Evolutionary conservation across 2,888 invertebrate genomes (phyloP).

Genomic region (Pimpla rufipes): DNA sequence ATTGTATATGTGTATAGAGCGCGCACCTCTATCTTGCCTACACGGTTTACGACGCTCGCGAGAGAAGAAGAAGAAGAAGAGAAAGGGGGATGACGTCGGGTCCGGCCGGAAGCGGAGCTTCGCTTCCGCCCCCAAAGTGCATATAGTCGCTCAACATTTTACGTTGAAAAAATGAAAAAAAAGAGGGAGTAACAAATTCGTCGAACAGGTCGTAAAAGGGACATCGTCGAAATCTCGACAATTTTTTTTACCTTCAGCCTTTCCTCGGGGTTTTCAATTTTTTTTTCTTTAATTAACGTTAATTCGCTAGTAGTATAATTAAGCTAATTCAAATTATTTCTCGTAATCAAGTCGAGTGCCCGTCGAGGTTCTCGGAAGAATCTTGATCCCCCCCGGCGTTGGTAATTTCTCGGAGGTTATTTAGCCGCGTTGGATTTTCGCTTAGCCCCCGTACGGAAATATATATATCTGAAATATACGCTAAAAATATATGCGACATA

Average conservation of each 20-base stretch:
- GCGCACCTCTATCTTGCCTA: slow-evolving; percentile 13
- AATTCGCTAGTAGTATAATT: slow-evolving; percentile 23
- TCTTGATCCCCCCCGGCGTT: background rate
- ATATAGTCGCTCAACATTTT: slow-evolving; percentile 9
- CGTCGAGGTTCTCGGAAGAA: background rate
- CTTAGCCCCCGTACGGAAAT: too few species aligned
- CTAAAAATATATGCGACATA: too few species aligned
- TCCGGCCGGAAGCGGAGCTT: slow-evolving; percentile 8
- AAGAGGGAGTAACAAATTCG: background rate
- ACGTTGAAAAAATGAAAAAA: background rate
- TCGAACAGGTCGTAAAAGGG: background rate
- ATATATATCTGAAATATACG: too few species aligned
- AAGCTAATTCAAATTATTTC: background rate
- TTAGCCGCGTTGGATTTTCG: background rate
- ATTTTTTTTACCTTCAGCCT: background rate
- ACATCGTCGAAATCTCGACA: background rate
- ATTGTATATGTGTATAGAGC: slow-evolving; percentile 10
- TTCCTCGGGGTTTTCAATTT: background rate
- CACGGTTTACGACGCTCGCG: slow-evolving; percentile 62
- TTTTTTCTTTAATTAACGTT: slow-evolving; percentile 2
- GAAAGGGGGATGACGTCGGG: background rate
- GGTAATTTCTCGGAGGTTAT: background rate
- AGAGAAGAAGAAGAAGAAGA: slow-evolving; percentile 53
- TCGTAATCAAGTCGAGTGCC: slow-evolving; percentile 7
- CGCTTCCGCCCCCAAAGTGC: slow-evolving; percentile 18